These are phyloP conservation scores for Poecile montanus DNA, from an alignment of 2,797 vertebrate genomes.

Conservation along the genomic window DNA sequence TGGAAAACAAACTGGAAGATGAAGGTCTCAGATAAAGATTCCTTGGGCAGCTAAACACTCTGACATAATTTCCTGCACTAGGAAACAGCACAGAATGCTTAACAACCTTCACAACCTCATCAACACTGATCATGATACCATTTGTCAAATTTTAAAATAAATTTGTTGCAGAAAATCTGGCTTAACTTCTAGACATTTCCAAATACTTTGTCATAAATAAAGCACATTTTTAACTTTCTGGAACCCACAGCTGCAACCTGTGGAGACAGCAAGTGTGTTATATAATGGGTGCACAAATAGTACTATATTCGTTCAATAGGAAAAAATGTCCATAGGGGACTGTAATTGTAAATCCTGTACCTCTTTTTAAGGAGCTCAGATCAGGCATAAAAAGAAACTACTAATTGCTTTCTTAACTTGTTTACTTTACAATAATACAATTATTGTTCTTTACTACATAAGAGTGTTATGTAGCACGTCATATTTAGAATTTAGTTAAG, in stretches of 20 bases:
- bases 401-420: not conserved
- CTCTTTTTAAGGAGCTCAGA: constrained; percentile 41
- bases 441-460: not conserved
- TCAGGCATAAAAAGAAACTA: constrained; percentile 10
- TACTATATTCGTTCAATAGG: not conserved
- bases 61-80: not conserved
- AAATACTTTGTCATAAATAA: not conserved
- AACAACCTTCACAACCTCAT: not conserved
- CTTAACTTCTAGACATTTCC: not conserved
- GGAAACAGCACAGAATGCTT: not conserved
- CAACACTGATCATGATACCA: not conserved
- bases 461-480: not conserved
- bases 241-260: not conserved
- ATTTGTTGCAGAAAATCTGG: not conserved
- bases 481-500: not conserved
- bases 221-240: not conserved
- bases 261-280: not conserved
- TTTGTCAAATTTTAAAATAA: not conserved
- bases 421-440: not conserved
- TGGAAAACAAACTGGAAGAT: not conserved
- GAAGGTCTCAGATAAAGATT: not conserved
- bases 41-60: not conserved
- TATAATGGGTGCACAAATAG: not conserved
- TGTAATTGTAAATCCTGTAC: not conserved
- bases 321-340: not conserved